phyloP scores from a whole-genome alignment of 2,888 invertebrate genomes.

The Coenonympha arcania region DNA sequence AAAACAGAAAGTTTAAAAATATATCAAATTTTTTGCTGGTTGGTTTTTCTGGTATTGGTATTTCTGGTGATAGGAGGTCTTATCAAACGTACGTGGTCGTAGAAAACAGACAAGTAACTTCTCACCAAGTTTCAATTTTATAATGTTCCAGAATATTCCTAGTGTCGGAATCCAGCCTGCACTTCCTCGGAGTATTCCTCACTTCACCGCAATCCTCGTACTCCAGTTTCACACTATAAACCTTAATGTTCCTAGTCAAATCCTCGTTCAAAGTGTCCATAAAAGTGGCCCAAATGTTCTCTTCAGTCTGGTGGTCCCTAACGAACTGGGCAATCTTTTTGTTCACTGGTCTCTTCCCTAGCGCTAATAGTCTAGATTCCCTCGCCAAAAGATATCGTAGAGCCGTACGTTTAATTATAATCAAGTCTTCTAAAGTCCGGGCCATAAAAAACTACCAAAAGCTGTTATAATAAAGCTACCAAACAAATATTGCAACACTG shows the following conservation, averaged over 20 bases:
- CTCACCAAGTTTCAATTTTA: conserved; percentile 24
- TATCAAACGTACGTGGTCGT: no score
- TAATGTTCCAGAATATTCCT: conserved; percentile 24
- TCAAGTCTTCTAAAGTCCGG: conserved; percentile 52
- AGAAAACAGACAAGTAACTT: no score
- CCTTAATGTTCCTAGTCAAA: conserved; percentile 53
- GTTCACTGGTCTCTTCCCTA: conserved; percentile 55
- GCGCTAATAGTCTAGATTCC: conserved; percentile 48
- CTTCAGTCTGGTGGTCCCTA: conserved; percentile 40
- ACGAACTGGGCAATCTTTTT: conserved; percentile 57
- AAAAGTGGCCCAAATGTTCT: conserved; percentile 46
- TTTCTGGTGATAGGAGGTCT: no score
- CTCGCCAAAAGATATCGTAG: conserved; percentile 50
- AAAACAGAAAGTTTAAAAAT: no score
- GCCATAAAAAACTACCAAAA: conserved; percentile 43
- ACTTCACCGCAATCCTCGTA: conserved; percentile 25
- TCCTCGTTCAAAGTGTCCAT: conserved; percentile 55
- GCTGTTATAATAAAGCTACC: background rate
- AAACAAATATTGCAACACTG: conserved; percentile 1
- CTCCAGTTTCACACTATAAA: conserved; percentile 40
- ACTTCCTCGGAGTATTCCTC: background rate
- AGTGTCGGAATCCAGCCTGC: background rate
- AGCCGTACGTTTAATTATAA: conserved; percentile 49
- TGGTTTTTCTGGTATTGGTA: no score
- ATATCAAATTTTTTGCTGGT: no score